These are phyloP conservation scores for Hystrix brachyura DNA, from an alignment of 2,113 vertebrate species.

Conservation along the genomic window DNA sequence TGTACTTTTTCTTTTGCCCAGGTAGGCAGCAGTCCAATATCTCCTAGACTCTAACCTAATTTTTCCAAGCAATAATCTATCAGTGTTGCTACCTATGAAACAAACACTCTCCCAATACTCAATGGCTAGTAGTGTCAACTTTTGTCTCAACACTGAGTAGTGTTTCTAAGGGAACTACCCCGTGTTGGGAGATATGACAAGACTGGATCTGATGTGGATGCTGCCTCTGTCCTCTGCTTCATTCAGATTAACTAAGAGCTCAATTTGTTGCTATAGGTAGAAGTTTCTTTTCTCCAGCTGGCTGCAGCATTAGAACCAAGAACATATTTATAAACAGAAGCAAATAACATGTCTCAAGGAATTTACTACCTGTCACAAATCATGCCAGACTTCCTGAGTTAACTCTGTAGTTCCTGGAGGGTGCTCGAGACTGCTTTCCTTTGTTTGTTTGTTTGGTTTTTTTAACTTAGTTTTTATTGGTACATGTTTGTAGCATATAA, in stretches of 20 bases:
- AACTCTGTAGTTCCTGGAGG: slow-evolving; percentile 52
- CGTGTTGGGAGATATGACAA: slow-evolving; percentile 66
- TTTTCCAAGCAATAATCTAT: slow-evolving; percentile 80
- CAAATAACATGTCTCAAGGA: slow-evolving; percentile 67
- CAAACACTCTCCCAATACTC: slow-evolving; percentile 56
- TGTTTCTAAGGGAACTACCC: slow-evolving; percentile 74
- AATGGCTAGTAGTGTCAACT: slow-evolving; percentile 47
- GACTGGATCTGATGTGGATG: slow-evolving; percentile 38
- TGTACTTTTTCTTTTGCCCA: slow-evolving; percentile 80
- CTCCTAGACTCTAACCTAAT: slow-evolving; percentile 79
- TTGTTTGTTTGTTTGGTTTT: background rate
- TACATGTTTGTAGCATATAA: background rate
- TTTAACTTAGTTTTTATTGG: background rate
- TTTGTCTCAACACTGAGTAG: slow-evolving; percentile 75
- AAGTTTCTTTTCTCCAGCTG: slow-evolving; percentile 66
- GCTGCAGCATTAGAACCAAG: slow-evolving; percentile 56
- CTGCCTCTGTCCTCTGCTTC: slow-evolving; percentile 57
- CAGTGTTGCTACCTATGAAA: slow-evolving; percentile 78
- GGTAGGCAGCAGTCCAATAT: slow-evolving; percentile 75
- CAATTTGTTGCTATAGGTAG: slow-evolving; percentile 68
- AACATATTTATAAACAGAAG: slow-evolving; percentile 74
- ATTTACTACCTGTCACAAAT: slow-evolving; percentile 74
- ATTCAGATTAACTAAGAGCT: slow-evolving; percentile 39
- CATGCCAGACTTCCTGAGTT: slow-evolving; percentile 51
- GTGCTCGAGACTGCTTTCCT: background rate